phyloP scores from a whole-genome alignment of 92 coral and sea anemone species.

The Desmophyllum pertusum region DNA sequence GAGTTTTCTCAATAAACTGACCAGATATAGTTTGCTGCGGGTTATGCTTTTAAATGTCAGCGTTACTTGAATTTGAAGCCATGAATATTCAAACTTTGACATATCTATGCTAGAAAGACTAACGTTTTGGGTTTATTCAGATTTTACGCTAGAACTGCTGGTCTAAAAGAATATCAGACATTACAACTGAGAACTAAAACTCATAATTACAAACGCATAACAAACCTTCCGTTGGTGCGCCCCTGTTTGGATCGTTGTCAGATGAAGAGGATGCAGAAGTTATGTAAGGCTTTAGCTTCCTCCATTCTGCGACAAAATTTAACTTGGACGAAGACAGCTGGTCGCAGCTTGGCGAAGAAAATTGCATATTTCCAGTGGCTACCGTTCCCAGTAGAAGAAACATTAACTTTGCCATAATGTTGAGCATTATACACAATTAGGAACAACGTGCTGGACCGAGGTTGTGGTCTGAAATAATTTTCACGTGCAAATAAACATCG shows the following conservation, averaged over 20 bases:
- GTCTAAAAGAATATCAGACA: background rate
- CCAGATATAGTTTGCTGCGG: background rate
- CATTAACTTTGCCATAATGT: background rate
- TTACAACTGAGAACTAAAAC: background rate
- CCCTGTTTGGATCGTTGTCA: background rate
- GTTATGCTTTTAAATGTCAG: no score
- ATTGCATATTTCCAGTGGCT: background rate
- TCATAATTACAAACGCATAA: background rate
- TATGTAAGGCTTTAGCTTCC: constrained; percentile 12
- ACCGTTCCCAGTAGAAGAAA: background rate
- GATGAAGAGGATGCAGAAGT: constrained; percentile 11
- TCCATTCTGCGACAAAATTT: constrained; percentile 20
- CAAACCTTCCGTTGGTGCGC: background rate
- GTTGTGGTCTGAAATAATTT: background rate
- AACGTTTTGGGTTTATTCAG: background rate
- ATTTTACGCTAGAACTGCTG: background rate
- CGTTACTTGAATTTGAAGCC: no score
- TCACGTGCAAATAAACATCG: background rate
- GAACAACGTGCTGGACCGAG: background rate
- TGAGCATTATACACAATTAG: background rate
- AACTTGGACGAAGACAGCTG: constrained; percentile 9
- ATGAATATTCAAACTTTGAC: background rate
- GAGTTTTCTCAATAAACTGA: background rate
- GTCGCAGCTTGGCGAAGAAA: background rate
- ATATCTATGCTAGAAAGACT: background rate